Evolutionary conservation across 2,797 vertebrate genomes (phyloP), one percentile per base, ranked within the genome.

Genomic region (Apodemus agrarius): DNA sequence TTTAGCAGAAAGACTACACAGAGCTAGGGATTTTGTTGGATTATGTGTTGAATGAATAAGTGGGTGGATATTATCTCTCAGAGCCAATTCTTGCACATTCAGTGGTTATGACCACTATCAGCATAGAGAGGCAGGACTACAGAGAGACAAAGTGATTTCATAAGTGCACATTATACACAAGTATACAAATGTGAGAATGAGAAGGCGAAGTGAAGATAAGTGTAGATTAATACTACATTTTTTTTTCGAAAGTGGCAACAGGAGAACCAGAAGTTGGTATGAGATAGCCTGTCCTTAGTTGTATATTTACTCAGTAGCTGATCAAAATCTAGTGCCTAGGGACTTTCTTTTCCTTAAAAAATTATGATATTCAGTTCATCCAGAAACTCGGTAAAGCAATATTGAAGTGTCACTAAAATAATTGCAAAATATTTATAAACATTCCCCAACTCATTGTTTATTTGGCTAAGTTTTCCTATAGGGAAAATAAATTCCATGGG

Each of bases 401-500:
- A 80, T 26, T 21, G 14, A 79, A 76, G 52, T 89, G 4, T 82
- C 72, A 81, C 17, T 80, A 52, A 96, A 34, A 7, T 92, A 78
- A 61, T 61, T 81, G 19, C 34, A 95, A 17, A 22, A 57, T 4
- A 43, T 34, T 69, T 90, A 88, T 83, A 67, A 72, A 1, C 6
- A 90, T 88, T 95, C 17, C 17, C 49, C 29, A 24, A 49, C 0
- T 74, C n/a, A 65, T 3, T 7, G 1, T 69, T 92, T 89, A 74
- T 87, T 89, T 89, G 67, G 46, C 43, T 82, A 78, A 57, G 31
- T 76, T 93, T 95, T 31, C 84, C 65, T n/a, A 43, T 37, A 65
- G 89, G 31, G 78, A 80, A 31, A 54, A 82, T 52, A 95, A 92
- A 84, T 83, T 83, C 93, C 91, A 26, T 5, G 3, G 78, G 52